Percentiles rank a stretch among this genome's conserved stretches.
Conservation (phyloP, 1,140 invertebrate species). For the Listronotus bonariensis region DNA sequence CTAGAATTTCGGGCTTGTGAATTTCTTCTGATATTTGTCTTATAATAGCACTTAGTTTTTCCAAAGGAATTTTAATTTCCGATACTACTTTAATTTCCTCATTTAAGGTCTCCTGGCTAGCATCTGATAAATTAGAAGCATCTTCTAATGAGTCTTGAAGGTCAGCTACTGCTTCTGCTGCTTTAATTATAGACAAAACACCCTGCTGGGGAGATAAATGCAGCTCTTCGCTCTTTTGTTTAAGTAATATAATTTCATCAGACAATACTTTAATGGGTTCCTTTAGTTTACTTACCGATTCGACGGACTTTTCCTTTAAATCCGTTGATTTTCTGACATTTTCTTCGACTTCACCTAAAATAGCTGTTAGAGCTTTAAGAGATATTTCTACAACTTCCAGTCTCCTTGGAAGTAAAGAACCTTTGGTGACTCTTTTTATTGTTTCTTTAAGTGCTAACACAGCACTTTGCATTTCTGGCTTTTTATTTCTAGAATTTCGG, state of each 20-base stretch:
- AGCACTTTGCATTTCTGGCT: slow-evolving; percentile 21
- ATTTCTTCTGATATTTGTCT: slow-evolving; percentile 10
- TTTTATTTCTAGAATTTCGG: slow-evolving; percentile 13
- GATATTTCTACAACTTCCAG: slow-evolving; percentile 16
- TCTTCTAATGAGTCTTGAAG: slow-evolving; percentile 6
- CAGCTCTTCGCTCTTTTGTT: slow-evolving; percentile 11
- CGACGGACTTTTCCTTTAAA: no score
- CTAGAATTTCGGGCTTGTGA: slow-evolving; percentile 21
- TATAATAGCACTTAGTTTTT: not conserved
- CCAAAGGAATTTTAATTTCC: slow-evolving; percentile 21
- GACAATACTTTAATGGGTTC: slow-evolving; percentile 2
- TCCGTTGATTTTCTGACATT: not conserved
- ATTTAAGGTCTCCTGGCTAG: not conserved
- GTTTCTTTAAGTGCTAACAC: slow-evolving; percentile 27
- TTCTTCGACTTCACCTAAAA: slow-evolving; percentile 5
- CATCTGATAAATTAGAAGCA: not conserved
- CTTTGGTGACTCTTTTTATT: slow-evolving; percentile 22
- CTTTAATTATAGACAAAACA: slow-evolving; percentile 2
- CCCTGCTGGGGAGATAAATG: slow-evolving; percentile 2
- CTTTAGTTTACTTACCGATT: not conserved
- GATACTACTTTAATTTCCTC: slow-evolving; percentile 2
- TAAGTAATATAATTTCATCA: slow-evolving; percentile 6
- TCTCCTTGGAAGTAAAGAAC: slow-evolving; percentile 6
- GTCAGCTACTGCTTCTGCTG: slow-evolving; percentile 3
- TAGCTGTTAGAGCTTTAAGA: slow-evolving; percentile 20